Evolutionary conservation across 2,113 vertebrate species (phyloP), one percentile per base, ranked within the genome.

Genomic region (Neogobius melanostomus): DNA sequence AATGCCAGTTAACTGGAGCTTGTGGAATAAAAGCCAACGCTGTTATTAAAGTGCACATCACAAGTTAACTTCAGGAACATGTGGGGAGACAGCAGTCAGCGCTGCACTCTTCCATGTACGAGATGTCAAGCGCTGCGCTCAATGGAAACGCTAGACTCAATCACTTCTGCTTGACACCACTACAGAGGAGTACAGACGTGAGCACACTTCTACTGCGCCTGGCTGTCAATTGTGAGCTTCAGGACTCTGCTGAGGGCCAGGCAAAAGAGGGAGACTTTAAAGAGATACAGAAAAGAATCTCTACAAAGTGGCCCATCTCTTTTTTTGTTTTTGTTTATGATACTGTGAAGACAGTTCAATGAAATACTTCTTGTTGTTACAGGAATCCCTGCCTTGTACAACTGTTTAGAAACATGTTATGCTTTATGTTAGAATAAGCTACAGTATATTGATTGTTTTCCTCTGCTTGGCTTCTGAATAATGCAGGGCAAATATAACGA

Each of bases 71-170:
- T 77, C 53, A 66, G 49, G 44, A 68, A 70, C 21, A 60, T 45
- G 51, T 28, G 59, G 14, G 63, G 17, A 66, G 69, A 76, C 63
- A 52, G 56, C 16, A 52, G 66, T 71, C 51, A 64, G 45, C 52
- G 56, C 67, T 16, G 69, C 46, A 43, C 56, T 59, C 54, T 71
- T 56, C 75, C 50, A 16, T 68, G 36, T 64, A 43, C 50, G 69
- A 59, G 78, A 71, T 66, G 46, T 51, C 59, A 75, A 63, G 77
- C 57, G 50, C 56, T 44, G 11, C 62, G 62, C 79, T 84, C 57
- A 67, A 77, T 79, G 42, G 69, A 70, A 64, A 67, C 70, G 66
- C 72, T 77, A 49, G 65, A 72, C 60, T 56, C 68, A 54, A 73
- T 71, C 47, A 16, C 68, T 78, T 59, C 46, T 71, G 76, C 71